Evolutionary conservation across 2,888 invertebrate species (phyloP).

Genomic region (Chydorus sphaericus): DNA sequence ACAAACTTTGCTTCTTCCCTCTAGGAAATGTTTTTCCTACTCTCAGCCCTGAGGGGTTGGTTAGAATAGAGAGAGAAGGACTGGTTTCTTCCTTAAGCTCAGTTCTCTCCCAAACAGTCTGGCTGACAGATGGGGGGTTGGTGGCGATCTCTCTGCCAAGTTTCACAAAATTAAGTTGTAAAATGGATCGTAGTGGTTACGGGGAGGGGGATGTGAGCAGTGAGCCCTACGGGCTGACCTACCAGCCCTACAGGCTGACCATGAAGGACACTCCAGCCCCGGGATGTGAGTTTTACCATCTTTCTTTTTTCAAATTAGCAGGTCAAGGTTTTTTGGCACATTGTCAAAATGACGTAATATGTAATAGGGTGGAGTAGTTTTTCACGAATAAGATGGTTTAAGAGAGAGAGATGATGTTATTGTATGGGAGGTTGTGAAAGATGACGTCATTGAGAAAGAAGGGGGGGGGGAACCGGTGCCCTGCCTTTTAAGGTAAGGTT

Average conservation of each 20-base stretch:
- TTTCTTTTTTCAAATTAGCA: not conserved
- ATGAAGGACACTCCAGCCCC: slow-evolving; percentile 36
- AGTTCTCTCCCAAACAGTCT: not conserved
- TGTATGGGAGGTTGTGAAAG: not conserved
- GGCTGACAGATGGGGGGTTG: slow-evolving; percentile 3
- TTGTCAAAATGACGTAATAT: not conserved
- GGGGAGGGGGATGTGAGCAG: slow-evolving; percentile 49
- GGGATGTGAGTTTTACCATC: slow-evolving; percentile 22
- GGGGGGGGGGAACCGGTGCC: not conserved
- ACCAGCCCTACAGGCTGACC: slow-evolving; percentile 72
- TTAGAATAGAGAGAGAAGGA: not conserved
- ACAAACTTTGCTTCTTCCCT: not conserved
- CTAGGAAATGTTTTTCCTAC: not conserved
- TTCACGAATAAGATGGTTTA: too few species aligned
- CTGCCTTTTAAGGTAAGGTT: slow-evolving; percentile 5
- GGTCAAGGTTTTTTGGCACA: not conserved
- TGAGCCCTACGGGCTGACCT: slow-evolving; percentile 47
- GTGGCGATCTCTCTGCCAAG: too few species aligned
- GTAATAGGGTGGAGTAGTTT: too few species aligned
- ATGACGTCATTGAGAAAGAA: not conserved
- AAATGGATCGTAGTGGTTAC: slow-evolving; percentile 80
- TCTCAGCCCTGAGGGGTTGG: not conserved
- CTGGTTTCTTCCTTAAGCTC: not conserved
- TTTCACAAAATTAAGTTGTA: too few species aligned
- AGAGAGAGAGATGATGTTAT: too few species aligned